Evolutionary conservation across 2,797 vertebrate species (phyloP).

Genomic region (Aythya fuligula): DNA sequence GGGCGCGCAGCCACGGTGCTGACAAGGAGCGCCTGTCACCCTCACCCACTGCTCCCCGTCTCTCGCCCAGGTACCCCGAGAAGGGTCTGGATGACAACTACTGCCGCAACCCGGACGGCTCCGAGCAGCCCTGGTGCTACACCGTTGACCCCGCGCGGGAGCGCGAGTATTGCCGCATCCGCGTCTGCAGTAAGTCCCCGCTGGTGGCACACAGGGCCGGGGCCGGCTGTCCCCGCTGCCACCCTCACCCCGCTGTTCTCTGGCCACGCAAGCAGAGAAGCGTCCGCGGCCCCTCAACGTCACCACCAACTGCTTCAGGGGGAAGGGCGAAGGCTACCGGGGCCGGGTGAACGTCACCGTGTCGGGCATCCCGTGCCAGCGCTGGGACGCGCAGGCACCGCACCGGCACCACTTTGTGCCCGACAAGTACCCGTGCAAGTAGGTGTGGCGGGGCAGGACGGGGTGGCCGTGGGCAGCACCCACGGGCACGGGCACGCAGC

Average conservation of each 20-base stretch:
- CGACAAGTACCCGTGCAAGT: slow-evolving; percentile 94
- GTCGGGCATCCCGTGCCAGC: slow-evolving; percentile 91
- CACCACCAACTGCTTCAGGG: slow-evolving; percentile 86
- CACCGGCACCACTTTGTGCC: slow-evolving; percentile 91
- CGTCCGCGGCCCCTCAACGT: slow-evolving; percentile 75
- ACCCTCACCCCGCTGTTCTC: not conserved
- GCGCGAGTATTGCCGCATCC: slow-evolving; percentile 90
- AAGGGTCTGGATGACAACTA: slow-evolving; percentile 95
- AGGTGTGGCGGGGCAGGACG: not conserved
- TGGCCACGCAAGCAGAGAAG: slow-evolving; percentile 77
- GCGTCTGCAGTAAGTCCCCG: slow-evolving; percentile 85
- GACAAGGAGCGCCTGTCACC: not conserved
- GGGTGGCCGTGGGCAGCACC: not conserved
- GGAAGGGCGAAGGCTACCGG: slow-evolving; percentile 91
- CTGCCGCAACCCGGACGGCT: slow-evolving; percentile 95
- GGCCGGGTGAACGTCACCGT: slow-evolving; percentile 89
- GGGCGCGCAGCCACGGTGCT: not conserved
- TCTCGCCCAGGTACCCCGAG: slow-evolving; percentile 87
- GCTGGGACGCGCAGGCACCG: slow-evolving; percentile 89
- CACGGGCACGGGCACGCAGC: not conserved
- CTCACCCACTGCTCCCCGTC: rapidly evolving
- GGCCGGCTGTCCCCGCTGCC: rapidly evolving
- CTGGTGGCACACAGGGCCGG: rapidly evolving
- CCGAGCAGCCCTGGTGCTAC: slow-evolving; percentile 95
- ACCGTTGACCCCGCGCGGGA: slow-evolving; percentile 85